A percentile compares a stretch with the other conserved stretches of the same genome.
These are phyloP conservation scores for Acanthurus tractus DNA, from an alignment of 2,797 vertebrate species.

Conservation along the genomic window DNA sequence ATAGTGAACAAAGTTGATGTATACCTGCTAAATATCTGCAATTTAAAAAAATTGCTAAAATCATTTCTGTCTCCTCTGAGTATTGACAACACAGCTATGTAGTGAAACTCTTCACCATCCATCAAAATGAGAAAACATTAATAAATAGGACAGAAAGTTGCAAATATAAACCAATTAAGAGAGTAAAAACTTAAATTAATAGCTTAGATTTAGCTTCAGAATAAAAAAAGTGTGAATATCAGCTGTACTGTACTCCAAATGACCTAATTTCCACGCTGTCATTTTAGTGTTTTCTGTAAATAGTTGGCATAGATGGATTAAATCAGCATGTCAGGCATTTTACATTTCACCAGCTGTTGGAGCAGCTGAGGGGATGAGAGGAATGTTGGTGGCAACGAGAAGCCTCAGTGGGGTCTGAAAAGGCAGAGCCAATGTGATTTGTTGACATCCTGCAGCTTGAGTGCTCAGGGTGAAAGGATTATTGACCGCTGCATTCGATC, in stretches of 20 bases:
- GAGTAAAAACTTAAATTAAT: background rate
- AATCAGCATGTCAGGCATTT: slow-evolving; percentile 37
- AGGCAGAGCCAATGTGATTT: background rate
- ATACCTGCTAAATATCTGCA: background rate
- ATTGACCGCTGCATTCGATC: slow-evolving; percentile 19
- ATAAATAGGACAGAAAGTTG: background rate
- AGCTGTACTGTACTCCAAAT: background rate
- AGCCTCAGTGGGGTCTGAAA: slow-evolving; percentile 28
- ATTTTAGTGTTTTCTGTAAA: slow-evolving; percentile 36
- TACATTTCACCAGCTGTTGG: slow-evolving; percentile 55
- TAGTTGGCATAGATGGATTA: slow-evolving; percentile 40
- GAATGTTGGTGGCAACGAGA: slow-evolving; percentile 37
- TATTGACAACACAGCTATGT: background rate
- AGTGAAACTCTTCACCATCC: background rate
- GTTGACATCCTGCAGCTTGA: slow-evolving; percentile 15
- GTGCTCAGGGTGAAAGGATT: slow-evolving; percentile 4
- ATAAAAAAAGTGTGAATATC: background rate
- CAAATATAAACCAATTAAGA: background rate
- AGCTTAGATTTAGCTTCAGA: background rate
- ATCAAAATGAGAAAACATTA: background rate
- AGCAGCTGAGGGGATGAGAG: slow-evolving; percentile 56
- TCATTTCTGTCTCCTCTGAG: background rate
- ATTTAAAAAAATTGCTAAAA: background rate
- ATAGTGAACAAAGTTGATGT: background rate
- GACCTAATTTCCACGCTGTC: slow-evolving; percentile 10